phyloP scores from a whole-genome alignment of 2,888 invertebrate genomes.

The Tachystola acroxantha region DNA sequence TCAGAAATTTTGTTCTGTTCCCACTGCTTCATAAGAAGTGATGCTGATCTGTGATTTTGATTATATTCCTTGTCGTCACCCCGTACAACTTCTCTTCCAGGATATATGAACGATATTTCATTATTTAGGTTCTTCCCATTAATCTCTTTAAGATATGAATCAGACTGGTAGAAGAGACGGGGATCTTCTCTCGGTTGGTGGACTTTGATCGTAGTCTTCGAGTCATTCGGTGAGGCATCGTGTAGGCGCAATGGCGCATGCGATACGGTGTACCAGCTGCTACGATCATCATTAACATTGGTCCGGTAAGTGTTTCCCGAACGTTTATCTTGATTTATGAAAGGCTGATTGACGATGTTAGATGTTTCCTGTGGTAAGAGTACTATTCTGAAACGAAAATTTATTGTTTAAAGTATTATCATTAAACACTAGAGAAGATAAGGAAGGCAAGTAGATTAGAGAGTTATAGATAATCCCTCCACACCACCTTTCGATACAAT shows the following conservation, averaged over 20 bases:
- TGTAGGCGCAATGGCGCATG: slow-evolving; percentile 36
- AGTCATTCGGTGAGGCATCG: slow-evolving; percentile 31
- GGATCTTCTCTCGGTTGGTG: slow-evolving; percentile 65
- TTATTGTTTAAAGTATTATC: slow-evolving; percentile 5
- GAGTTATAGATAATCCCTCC: slow-evolving; percentile 9
- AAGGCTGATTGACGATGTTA: slow-evolving; percentile 13
- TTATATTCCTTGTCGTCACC: slow-evolving; percentile 24
- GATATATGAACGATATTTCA: slow-evolving; percentile 50
- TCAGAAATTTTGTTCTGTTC: slow-evolving; percentile 17
- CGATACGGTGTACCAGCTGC: slow-evolving; percentile 45
- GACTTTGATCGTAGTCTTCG: slow-evolving; percentile 30
- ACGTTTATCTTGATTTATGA: slow-evolving; percentile 26
- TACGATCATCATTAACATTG: slow-evolving; percentile 62
- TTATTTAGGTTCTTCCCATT: slow-evolving; percentile 44
- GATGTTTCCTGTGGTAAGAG: slow-evolving; percentile 32
- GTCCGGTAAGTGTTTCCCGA: slow-evolving; percentile 29
- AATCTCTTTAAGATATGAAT: slow-evolving; percentile 59
- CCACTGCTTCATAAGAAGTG: slow-evolving; percentile 26
- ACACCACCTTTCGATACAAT: slow-evolving; percentile 17
- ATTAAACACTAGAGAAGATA: slow-evolving; percentile 2
- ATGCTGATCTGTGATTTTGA: slow-evolving; percentile 21
- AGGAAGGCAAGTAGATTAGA: too few relatives aligned
- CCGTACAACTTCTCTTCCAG: slow-evolving; percentile 48
- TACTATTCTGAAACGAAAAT: slow-evolving; percentile 36
- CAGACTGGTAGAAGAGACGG: slow-evolving; percentile 62